Evolutionary conservation across 2,888 invertebrate species (phyloP).

Genomic region (Lasioglossum leucozonium): DNA sequence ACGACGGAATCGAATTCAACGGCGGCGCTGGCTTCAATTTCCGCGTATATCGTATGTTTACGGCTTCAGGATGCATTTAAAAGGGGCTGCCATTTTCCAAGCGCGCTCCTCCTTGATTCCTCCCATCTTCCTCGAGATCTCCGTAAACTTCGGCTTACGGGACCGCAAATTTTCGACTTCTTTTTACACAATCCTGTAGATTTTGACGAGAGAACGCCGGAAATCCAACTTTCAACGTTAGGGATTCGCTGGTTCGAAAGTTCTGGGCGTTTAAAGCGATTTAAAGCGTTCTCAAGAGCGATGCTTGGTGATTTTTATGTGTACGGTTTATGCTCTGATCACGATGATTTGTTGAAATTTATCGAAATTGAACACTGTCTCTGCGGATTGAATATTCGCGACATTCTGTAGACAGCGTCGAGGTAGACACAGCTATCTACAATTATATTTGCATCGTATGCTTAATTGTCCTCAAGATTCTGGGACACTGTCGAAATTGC

Average conservation of each 20-base stretch:
- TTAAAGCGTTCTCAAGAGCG: too few species aligned
- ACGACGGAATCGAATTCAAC: constrained; percentile 53
- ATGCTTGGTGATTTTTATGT: too few species aligned
- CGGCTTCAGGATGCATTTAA: constrained; percentile 39
- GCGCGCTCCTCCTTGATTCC: background rate
- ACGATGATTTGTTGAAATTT: background rate
- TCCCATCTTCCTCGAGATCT: background rate
- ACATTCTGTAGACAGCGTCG: background rate
- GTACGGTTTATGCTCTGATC: too few species aligned
- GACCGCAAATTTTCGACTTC: too few species aligned
- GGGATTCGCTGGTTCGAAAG: too few species aligned
- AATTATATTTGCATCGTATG: background rate
- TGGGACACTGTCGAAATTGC: background rate
- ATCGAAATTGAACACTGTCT: background rate
- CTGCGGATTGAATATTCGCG: background rate
- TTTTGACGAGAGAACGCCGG: too few species aligned
- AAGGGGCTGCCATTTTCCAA: constrained; percentile 22
- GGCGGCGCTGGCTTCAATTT: constrained; percentile 44
- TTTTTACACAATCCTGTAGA: too few species aligned
- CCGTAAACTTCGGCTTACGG: background rate
- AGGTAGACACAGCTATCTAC: background rate
- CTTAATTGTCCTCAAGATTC: constrained; percentile 1
- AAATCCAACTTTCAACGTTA: too few species aligned
- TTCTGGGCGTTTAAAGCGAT: too few species aligned
- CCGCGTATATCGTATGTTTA: constrained; percentile 35